Conservation (phyloP, 2,797 vertebrate genomes). For the Ispidina lecontei region DNA sequence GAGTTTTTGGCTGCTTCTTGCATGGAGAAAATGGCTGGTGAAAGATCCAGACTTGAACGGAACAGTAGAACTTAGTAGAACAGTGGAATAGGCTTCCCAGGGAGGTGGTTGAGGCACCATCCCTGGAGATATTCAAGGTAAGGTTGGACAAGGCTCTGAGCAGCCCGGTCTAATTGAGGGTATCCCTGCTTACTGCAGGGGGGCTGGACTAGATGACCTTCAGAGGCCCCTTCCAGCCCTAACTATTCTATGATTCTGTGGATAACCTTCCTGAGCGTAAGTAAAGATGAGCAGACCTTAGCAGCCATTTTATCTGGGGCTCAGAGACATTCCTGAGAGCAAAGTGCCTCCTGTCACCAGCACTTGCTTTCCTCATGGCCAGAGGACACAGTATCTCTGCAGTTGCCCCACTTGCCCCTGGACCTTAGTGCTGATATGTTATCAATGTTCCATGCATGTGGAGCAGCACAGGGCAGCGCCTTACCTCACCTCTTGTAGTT, state of each 20-base stretch:
- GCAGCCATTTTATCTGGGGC: background rate
- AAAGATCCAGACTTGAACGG: background rate
- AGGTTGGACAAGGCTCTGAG: no score
- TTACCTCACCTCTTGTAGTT: background rate
- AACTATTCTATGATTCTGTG: no score
- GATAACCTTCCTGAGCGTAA: background rate
- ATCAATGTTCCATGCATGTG: accelerated
- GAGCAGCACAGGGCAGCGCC: background rate
- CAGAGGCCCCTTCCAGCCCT: no score
- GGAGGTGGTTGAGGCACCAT: no score
- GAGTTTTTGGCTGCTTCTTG: background rate
- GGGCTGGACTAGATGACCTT: no score
- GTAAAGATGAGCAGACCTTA: background rate
- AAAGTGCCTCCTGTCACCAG: background rate
- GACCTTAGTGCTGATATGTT: background rate
- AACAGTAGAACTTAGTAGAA: no score
- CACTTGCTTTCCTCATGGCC: background rate
- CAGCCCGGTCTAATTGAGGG: no score
- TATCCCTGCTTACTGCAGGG: no score
- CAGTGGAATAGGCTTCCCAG: no score
- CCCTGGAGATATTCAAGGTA: no score
- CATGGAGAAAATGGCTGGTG: background rate
- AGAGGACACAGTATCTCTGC: background rate
- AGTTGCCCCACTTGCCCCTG: background rate
- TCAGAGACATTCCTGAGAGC: background rate